Percentiles rank a stretch among this genome's conserved stretches.
phyloP scores from a whole-genome alignment of 2,113 vertebrate species.

The Paramormyrops kingsleyae region DNA sequence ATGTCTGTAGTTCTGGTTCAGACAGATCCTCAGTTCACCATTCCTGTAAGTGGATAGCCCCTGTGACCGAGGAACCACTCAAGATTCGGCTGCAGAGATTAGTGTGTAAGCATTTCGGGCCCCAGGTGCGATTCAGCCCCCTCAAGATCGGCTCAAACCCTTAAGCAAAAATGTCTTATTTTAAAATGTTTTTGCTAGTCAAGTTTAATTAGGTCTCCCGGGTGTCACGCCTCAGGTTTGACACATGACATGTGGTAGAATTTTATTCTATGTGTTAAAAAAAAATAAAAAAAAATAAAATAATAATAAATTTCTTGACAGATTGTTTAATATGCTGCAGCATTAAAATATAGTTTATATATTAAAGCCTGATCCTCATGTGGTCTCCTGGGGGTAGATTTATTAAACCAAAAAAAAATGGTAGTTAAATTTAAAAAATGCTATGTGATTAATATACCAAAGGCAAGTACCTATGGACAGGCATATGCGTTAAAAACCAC shows the following conservation, averaged over 20 bases:
- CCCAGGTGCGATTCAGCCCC: too few relatives aligned
- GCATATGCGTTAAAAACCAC: not conserved
- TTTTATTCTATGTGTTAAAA: not conserved
- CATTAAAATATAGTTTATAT: not conserved
- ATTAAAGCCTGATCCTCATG: not conserved
- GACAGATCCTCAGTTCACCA: not conserved
- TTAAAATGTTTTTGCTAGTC: slow-evolving; percentile 16
- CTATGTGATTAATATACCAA: not conserved
- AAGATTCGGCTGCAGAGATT: not conserved
- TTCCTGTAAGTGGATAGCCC: not conserved
- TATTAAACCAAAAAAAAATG: not conserved
- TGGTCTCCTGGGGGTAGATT: not conserved
- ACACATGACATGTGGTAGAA: not conserved
- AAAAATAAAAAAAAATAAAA: not conserved
- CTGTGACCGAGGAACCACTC: not conserved
- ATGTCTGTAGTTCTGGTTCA: not conserved
- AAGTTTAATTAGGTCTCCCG: slow-evolving; percentile 9
- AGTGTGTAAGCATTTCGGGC: not conserved
- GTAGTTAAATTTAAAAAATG: not conserved
- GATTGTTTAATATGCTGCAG: not conserved
- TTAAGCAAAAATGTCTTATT: slow-evolving; percentile 14
- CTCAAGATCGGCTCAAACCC: not conserved
- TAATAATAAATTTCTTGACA: not conserved
- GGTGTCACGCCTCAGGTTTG: not conserved
- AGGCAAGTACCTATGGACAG: not conserved